Base-by-base conservation (phyloP, 2,113 vertebrate genomes). In the Oncorhynchus masou region DNA sequence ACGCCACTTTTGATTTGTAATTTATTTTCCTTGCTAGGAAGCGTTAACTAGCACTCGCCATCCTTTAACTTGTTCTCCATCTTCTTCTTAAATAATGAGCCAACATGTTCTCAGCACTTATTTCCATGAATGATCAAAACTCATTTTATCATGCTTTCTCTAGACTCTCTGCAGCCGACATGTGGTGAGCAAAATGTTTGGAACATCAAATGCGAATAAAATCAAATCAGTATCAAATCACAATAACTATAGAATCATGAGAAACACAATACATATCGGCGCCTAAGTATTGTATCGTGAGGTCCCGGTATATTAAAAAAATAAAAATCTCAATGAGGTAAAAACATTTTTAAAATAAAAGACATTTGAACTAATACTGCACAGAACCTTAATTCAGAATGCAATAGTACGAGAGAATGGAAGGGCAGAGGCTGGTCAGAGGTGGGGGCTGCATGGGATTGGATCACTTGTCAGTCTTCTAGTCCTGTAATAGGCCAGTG, bases 401-500 rank as follows among this genome's bases (percentile, higher is more conserved):
- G 4, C 4, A 34, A 75, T 15, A 54, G 76, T 60, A 20, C n/a
- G 16, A 39, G 22, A 62, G 60, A 65, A 72, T 70, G 79, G 71
- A 22, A 75, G 51, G 65, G n/a, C 5, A 13, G 29, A 27, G 27
- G 19, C 45, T 67, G 59, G 65, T 16, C 69, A 59, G 16, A 74
- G 22, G 27, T 19, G 57, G 51, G 66, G 22, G 76, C 57, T 34
- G 45, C n/a, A 8, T 22, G n/a, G n/a, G 59, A 22, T 22, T 54
- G 51, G 51, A 54, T 11, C 51, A 4, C 51, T 54, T 54, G 51
- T 54, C 51, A 54, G 59, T n/a, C 19, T 62, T 62, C n/a, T 16
- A 62, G 59, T 16, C 59, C n/a, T 62, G 67, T 67, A 22, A 29
- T 6, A 67, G 65, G 65, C 65, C 65, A 34, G 67, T 68, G 29